Evolutionary conservation across 2,888 invertebrate genomes (phyloP), one percentile per base, ranked within the genome.

Genomic region (Drosophila melanosoma): DNA sequence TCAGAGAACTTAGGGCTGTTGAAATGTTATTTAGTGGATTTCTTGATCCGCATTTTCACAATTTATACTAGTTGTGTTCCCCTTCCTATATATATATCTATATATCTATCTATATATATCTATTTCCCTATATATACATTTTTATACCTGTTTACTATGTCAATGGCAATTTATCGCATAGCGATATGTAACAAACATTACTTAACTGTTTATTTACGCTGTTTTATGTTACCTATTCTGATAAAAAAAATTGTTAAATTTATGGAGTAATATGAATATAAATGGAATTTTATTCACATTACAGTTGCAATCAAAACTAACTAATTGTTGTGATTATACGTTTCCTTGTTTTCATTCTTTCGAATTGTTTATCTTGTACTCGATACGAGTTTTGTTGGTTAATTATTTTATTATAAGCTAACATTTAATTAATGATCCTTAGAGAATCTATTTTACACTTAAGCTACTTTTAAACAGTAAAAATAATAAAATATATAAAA

Each of bases 1-100:
- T 87, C 87, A 87, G 87, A 87, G 83, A 87, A 80, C 69, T 84
- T 87, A 87, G 87, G 87, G 87, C 87, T 87, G 87, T 87, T 86
- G 78, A 83, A 86, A 70, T 86, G 83, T 87, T 86, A 81, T 79
- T 87, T 82, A 87, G 68, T 70, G 82, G 81, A 79, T 79, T 79
- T 78, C 83, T 83, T 81, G 82, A 85, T 85, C 78, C 56, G 40
- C 76, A 65, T 57, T 75, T 85, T 71, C 67, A 69, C 68, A 69
- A 71, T 73, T 61, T 63, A 42, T 40, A 63, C 49, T 61, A 26
- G 42, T 64, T 76, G 52, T 72, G 54, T 71, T 67, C 33, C 60
- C 52, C 66, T 45, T 51, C 57, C 54, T 59, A 53, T 33, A 54
- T 64, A 63, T 56, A 59, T 54, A 56, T n/a, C n/a, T 68, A 66